phyloP scores from a whole-genome alignment of 2,113 vertebrate species.

The Cnemophilus loriae region DNA sequence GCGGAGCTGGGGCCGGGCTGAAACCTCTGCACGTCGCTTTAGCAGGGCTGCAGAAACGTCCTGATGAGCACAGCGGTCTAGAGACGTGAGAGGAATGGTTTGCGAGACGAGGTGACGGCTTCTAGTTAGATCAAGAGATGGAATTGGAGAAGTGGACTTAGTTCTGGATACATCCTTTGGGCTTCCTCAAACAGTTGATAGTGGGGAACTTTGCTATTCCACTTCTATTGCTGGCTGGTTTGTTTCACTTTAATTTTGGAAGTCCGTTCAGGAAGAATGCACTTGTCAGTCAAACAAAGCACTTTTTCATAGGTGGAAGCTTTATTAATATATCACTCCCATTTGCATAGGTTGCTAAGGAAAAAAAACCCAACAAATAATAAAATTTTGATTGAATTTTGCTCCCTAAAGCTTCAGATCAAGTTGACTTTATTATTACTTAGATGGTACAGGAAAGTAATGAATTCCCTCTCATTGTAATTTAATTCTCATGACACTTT shows the following conservation, averaged over 20 bases:
- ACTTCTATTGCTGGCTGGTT: not conserved
- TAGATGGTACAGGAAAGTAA: not conserved
- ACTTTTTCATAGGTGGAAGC: not conserved
- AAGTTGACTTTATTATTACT: not conserved
- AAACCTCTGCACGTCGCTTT: not conserved
- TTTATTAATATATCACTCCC: not conserved
- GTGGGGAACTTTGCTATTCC: not conserved
- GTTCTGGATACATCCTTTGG: not conserved
- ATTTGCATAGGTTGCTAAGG: not conserved
- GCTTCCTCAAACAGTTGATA: not conserved
- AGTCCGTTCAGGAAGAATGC: not conserved
- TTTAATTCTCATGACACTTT: not conserved
- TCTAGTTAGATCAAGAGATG: not conserved
- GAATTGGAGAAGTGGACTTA: not conserved
- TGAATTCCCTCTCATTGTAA: not conserved
- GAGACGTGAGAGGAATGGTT: not conserved
- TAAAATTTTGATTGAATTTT: not conserved
- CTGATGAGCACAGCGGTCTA: not conserved
- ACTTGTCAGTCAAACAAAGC: not conserved
- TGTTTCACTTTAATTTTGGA: not conserved
- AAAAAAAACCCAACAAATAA: not conserved
- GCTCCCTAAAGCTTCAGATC: not conserved
- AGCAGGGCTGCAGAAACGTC: not conserved
- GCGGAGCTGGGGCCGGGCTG: not conserved
- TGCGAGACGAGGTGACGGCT: not conserved